Conservation (phyloP, 2,888 invertebrate genomes). For the Eristalinus sepulchralis region DNA sequence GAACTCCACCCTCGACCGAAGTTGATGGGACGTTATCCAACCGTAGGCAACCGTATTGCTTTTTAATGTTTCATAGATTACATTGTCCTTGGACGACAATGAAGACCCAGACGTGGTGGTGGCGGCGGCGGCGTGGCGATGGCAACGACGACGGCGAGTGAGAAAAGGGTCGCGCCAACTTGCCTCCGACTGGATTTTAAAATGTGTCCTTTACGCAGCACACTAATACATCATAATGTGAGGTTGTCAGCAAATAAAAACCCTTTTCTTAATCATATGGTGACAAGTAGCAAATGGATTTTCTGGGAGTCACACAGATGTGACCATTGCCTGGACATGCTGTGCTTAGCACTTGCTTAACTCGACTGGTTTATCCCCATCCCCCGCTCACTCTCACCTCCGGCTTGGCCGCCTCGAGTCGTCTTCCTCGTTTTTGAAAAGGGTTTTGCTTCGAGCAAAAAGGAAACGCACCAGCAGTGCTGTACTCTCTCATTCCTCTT, state of each 20-base stretch:
- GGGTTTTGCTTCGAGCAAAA: constrained; percentile 54
- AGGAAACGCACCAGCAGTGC: constrained; percentile 34
- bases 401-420: not conserved
- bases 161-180: constrained; percentile 39
- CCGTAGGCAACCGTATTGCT: constrained; percentile 70
- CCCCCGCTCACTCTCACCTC: not conserved
- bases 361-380: constrained; percentile 33
- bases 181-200: constrained; percentile 65
- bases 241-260: constrained; percentile 73
- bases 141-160: not conserved
- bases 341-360: constrained; percentile 71
- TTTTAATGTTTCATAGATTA: constrained; percentile 71
- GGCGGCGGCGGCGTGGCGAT: not conserved
- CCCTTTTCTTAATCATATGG: constrained; percentile 75
- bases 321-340: constrained; percentile 65
- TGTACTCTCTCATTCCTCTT: constrained; percentile 19
- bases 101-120: constrained; percentile 43
- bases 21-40: constrained; percentile 42
- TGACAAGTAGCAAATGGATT: constrained; percentile 75
- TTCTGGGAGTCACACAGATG: constrained; percentile 73
- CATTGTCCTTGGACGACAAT: constrained; percentile 64
- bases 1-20: constrained; percentile 10
- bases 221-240: constrained; percentile 73
- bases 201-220: constrained; percentile 63
- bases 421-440: constrained; percentile 7